Evolutionary conservation across 2,888 invertebrate genomes (phyloP), one percentile per base, ranked within the genome.

Genomic region (Tipula confusa): DNA sequence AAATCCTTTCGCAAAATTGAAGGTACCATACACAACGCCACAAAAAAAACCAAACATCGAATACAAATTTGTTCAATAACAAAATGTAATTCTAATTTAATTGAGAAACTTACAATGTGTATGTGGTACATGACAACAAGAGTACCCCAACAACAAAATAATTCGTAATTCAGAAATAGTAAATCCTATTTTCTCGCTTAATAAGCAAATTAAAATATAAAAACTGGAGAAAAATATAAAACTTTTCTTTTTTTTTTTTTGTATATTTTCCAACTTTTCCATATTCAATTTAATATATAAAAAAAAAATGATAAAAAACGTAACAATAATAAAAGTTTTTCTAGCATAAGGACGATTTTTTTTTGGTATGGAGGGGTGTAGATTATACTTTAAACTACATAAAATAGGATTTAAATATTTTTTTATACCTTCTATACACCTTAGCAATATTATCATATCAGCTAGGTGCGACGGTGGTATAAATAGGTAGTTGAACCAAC

Each of bases 291-390:
- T 64, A 64, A 64, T 64, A 64, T 64, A 11, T 24, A 64, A 24
- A 64, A 24, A 1, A 64, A 24, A 64, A 64, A 64, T 9, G n/a
- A n/a, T n/a, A n/a, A 64, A 64, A 64, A 64, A 24, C 64, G 64
- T 64, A 64, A 64, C 64, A 64, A 64, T 43, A 43, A 18, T 64
- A 64, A 64, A 64, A 64, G 64, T 64, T 64, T 64, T 24, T 24
- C 64, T 64, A 64, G 64, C 64, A 64, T 64, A 64, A 64, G 64
- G 64, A 64, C 64, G n/a, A n/a, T n/a, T n/a, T 64, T 64, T 64
- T 64, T 64, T 64, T 64, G 9, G 1, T 24, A 3, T 24, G 9
- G 64, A 24, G 38, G 64, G 64, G 64, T 18, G 24, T 64, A 24
- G 64, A 64, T 64, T 64, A 64, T 64, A 24, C 24, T 18, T 64